Evolutionary conservation across 30 jellyfish, hydroid and myxozoan species (phyloP), one percentile per base, ranked within the genome.

Genomic region (Hydractinia symbiolongicarpus): DNA sequence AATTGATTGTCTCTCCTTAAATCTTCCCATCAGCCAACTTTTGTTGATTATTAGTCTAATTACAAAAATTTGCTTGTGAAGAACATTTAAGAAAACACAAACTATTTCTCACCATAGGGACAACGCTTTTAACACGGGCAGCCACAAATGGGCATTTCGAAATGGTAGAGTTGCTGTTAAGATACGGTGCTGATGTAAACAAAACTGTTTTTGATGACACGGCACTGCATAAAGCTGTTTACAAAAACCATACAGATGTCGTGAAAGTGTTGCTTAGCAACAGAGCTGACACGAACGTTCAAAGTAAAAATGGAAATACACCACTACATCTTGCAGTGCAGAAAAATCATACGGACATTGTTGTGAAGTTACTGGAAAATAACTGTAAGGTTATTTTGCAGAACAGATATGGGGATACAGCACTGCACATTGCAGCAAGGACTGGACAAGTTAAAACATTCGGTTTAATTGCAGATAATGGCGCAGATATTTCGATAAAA

Each of bases 111-210:
- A 7, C 40, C 16, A n/a, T 13, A 64, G 74, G 74, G 17, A 64
- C 74, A 13, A 64, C 74, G 16, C 40, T 64, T n/a, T 51, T 64
- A 64, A 64, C 19, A 7, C 74, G 74, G 40, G 74, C 74, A 64
- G 40, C 40, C 74, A 64, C 74, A 51, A 64, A 64, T 13, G 17
- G 74, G 9, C 19, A 13, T 64, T 44, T n/a, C 40, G 74, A 64
- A 13, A n/a, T 64, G 40, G 74, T 64, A 51, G 74, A 64, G 16
- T 13, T 64, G 17, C 16, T 64, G 74, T 51, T 64, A 6, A 64
- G 74, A 13, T 64, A 64, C 74, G 74, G 74, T 64, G 74, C 74
- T 4, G 40, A 64, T 51, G 74, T 64, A 51, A 51, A 64, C 74
- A 44, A n/a, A n/a, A 7, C 52, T 64, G 74, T 64, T 7, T 13